Evolutionary conservation across 2,113 vertebrate genomes (phyloP).

Genomic region (Bettongia penicillata): DNA sequence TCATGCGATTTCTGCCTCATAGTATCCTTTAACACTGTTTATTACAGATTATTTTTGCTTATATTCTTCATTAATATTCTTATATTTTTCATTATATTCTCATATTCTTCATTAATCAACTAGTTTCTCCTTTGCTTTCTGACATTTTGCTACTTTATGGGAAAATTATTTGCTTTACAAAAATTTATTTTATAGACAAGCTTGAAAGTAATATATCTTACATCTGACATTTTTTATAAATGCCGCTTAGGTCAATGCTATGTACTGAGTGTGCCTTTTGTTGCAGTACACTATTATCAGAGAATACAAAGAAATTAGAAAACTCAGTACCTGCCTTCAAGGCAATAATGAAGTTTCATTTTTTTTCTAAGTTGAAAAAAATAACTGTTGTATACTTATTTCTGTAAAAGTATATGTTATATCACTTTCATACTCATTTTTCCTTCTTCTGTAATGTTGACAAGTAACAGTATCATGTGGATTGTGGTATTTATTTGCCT

Average conservation of each 20-base stretch:
- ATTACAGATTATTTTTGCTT: slow-evolving; percentile 15
- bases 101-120: background rate
- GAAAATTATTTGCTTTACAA: background rate
- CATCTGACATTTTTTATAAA: background rate
- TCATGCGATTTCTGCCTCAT: background rate
- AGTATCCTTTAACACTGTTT: background rate
- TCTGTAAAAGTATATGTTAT: background rate
- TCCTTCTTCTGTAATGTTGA: background rate
- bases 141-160: background rate
- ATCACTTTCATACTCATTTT: background rate
- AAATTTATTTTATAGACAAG: background rate
- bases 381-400: background rate
- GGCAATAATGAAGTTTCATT: background rate
- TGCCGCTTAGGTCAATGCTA: background rate
- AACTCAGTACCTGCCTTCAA: background rate
- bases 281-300: background rate
- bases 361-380: background rate
- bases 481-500: background rate
- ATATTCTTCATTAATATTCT: background rate
- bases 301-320: background rate
- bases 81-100: slow-evolving; percentile 6
- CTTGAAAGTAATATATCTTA: background rate
- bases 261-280: background rate
- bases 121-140: slow-evolving; percentile 15
- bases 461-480: background rate